These are phyloP conservation scores for Camponotus floridanus DNA, from an alignment of 1,140 invertebrate genomes.

Conservation along the genomic window DNA sequence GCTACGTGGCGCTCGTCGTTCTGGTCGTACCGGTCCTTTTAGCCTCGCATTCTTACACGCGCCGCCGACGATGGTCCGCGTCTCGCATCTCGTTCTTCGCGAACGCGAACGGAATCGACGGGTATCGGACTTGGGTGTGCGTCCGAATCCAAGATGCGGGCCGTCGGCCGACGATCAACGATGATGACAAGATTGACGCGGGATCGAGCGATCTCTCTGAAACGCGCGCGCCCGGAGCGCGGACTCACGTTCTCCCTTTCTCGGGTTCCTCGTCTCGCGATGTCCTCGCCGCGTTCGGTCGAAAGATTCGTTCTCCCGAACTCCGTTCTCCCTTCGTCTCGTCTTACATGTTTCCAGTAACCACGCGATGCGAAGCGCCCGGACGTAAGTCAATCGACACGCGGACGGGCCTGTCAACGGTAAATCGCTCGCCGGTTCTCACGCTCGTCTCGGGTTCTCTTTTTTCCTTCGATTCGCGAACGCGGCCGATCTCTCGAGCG, in stretches of 20 bases:
- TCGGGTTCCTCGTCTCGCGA: slow-evolving; percentile 22
- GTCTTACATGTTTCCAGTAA: slow-evolving; percentile 66
- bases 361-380: not conserved
- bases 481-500: not conserved
- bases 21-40: slow-evolving; percentile 16
- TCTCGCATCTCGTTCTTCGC: slow-evolving; percentile 55
- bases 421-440: slow-evolving; percentile 21
- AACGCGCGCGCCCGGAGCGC: slow-evolving; percentile 21
- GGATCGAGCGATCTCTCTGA: slow-evolving; percentile 59
- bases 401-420: slow-evolving; percentile 8
- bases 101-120: slow-evolving; percentile 42
- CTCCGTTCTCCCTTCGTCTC: slow-evolving; percentile 21
- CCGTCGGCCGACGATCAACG: slow-evolving; percentile 3
- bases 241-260: slow-evolving; percentile 18
- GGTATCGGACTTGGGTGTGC: not conserved
- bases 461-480: no score
- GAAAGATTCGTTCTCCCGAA: slow-evolving; percentile 32
- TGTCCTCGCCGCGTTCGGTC: not conserved
- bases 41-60: slow-evolving; percentile 69
- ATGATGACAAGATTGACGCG: slow-evolving; percentile 32
- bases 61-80: slow-evolving; percentile 60
- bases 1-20: slow-evolving; percentile 20
- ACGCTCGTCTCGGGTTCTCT: not conserved
- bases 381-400: not conserved
- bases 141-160: slow-evolving; percentile 10